These are phyloP conservation scores for Psilopogon haemacephalus DNA, from an alignment of 2,113 vertebrate genomes.

Conservation along the genomic window DNA sequence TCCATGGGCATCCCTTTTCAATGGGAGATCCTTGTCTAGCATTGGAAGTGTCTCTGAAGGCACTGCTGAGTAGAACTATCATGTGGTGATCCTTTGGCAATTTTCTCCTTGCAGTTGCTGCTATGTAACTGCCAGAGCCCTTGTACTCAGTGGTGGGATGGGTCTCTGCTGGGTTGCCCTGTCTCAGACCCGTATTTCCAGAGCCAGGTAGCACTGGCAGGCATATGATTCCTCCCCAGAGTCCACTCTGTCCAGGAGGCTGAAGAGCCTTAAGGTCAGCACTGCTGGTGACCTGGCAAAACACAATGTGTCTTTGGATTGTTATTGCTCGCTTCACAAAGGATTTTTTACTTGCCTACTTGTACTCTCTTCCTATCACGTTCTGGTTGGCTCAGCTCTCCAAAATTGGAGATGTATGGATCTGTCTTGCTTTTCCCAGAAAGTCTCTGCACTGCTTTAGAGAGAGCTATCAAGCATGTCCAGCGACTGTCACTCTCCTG, in stretches of 20 bases:
- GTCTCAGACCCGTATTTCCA: fast-evolving
- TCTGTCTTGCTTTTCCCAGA: constrained; percentile 31
- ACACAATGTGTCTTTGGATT: not conserved
- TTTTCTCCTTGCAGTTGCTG: not conserved
- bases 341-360: not conserved
- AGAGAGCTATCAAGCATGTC: constrained; percentile 62
- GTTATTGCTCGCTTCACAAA: not conserved
- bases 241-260: not conserved
- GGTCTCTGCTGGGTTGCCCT: not conserved
- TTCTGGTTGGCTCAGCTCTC: constrained; percentile 8
- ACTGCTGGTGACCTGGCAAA: not conserved
- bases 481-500: constrained; percentile 36
- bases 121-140: not conserved
- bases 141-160: fast-evolving
- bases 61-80: not conserved
- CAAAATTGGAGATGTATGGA: constrained; percentile 8
- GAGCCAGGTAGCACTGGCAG: not conserved
- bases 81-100: not conserved
- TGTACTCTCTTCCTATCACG: not conserved
- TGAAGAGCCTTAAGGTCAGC: not conserved
- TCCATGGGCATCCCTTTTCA: too few species aligned
- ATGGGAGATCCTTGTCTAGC: not conserved
- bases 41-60: not conserved
- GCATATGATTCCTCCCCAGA: fast-evolving
- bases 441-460: constrained; percentile 6